These are phyloP conservation scores for Megalurothrips usitatus DNA, from an alignment of 2,888 invertebrate species.

Conservation along the genomic window DNA sequence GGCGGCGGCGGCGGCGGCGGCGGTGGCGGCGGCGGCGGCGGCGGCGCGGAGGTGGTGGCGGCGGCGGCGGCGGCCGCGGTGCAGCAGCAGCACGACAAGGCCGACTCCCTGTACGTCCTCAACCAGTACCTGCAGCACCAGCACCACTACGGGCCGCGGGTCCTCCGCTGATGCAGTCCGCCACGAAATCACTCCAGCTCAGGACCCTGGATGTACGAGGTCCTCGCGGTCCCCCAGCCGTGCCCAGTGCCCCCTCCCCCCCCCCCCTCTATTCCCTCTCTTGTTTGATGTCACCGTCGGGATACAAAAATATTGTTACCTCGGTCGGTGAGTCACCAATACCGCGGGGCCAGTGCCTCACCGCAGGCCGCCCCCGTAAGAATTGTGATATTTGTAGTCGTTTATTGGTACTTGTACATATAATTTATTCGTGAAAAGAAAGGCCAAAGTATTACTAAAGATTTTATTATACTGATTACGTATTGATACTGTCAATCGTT, in stretches of 20 bases:
- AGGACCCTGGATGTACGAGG: too few relatives aligned
- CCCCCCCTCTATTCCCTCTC: background rate
- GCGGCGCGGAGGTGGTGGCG: slow-evolving; percentile 40
- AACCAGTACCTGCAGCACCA: slow-evolving; percentile 24
- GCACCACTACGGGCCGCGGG: slow-evolving; percentile 6
- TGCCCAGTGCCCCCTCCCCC: too few relatives aligned
- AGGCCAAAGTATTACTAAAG: background rate
- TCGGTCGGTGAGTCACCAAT: background rate
- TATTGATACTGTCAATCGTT: background rate
- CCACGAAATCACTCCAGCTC: too few relatives aligned
- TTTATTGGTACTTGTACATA: background rate
- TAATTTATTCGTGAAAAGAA: background rate
- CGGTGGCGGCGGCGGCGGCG: slow-evolving; percentile 32
- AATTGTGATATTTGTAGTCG: background rate
- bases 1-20: slow-evolving; percentile 20
- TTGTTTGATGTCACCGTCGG: background rate
- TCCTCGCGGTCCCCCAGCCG: too few relatives aligned
- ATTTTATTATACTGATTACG: background rate
- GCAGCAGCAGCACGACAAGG: slow-evolving; percentile 20
- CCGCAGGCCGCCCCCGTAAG: background rate
- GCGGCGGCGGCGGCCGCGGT: slow-evolving; percentile 35
- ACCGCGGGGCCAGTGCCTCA: background rate
- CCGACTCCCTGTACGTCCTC: slow-evolving; percentile 13
- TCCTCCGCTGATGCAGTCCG: slow-evolving; percentile 1
- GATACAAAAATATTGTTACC: background rate